Evolutionary conservation across 2,113 vertebrate species (phyloP), one percentile per base, ranked within the genome.

Genomic region (Paramormyrops kingsleyae): DNA sequence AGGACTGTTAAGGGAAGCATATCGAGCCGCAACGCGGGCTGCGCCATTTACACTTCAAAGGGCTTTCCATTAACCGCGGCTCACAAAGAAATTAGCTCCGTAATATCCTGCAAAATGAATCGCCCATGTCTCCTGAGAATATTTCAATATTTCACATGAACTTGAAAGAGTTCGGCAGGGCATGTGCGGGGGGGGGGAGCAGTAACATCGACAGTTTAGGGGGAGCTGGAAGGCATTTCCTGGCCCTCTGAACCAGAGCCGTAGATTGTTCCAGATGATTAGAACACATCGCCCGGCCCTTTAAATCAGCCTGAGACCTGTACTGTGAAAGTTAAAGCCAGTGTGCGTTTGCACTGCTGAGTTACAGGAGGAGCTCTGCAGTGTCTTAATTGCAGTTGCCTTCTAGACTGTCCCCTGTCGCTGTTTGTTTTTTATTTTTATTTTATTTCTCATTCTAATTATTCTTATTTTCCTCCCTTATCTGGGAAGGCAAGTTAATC

Each of bases 11-110:
- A 49, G 74, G 86, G 92, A 91, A 92, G 92, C 5, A 83, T 94
- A 93, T 95, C 93, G 89, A 92, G 53, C 83, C 89, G 91, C 91
- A 92, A 39, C 87, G 87, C 90, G 92, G 92, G 94, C 88, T 0
- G 27, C 50, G 91, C 92, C 93, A 94, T 95, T 96, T 95, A 87
- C 93, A 95, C 94, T 94, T 95, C 95, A 95, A 95, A 96, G 93
- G 56, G 35, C 83, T 80, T 90, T 92, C 94, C 93, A 95, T 95
- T 94, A 95, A 93, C 91, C 66, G 88, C 91, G 88, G 89, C 92
- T 94, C 91, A 46, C 93, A 94, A 91, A 90, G 92, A 92, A 95
- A 94, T 92, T 74, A 94, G 92, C 93, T 95, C 90, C 83, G 92
- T 94, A 93, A 92, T 92, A 91, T 94, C 91, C 88, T 83, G 91